Conservation (phyloP, 2,113 vertebrate genomes). For the Grammomys dolichurus region DNA sequence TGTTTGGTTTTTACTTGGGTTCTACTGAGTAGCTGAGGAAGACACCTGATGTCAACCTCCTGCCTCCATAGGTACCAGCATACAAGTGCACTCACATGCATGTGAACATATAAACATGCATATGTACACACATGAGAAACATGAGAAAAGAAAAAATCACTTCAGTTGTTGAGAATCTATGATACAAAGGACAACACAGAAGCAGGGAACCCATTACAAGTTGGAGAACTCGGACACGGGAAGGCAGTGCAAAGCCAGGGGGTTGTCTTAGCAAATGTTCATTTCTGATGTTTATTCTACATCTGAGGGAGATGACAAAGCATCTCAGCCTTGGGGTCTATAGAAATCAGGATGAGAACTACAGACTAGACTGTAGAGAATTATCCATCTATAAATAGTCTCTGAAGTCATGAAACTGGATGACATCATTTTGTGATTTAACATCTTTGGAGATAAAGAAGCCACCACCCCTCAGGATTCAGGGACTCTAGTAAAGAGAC, state of each 20-base stretch:
- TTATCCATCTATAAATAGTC: neutral
- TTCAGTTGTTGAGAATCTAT: neutral
- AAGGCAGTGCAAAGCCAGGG: neutral
- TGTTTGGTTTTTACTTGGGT: too few species aligned
- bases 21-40: too few species aligned
- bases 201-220: conserved; percentile 8
- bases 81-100: neutral
- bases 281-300: conserved; percentile 29
- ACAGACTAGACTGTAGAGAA: neutral
- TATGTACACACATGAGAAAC: neutral
- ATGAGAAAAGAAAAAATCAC: neutral
- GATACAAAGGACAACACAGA: neutral
- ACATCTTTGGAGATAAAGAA: neutral
- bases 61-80: neutral
- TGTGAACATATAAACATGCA: neutral
- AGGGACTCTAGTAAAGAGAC: neutral
- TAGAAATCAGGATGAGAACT: neutral
- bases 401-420: neutral
- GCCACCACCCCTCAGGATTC: neutral
- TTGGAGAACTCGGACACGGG: neutral
- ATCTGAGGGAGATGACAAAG: conserved; percentile 24
- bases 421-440: conserved; percentile 36
- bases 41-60: neutral
- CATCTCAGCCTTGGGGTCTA: neutral
- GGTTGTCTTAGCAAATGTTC: conserved; percentile 29